Conservation (phyloP, 2,888 invertebrate genomes). For the Molanna angustata region DNA sequence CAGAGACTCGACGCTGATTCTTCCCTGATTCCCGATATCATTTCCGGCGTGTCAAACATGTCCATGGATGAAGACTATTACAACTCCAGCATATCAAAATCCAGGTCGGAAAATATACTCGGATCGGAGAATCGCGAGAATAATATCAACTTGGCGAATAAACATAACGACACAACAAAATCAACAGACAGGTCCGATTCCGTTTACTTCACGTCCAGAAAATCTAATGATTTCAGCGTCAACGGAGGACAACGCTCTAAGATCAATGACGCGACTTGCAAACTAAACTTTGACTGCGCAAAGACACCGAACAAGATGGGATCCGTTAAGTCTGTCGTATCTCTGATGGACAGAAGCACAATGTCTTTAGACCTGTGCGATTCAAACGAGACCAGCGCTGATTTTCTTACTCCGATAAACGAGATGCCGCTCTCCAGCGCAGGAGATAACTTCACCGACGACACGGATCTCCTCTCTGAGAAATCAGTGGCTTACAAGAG, state of each 20-base stretch:
- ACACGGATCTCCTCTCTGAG: constrained; percentile 50
- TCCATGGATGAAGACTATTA: constrained; percentile 52
- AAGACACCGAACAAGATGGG: constrained; percentile 43
- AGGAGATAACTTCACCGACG: constrained; percentile 38
- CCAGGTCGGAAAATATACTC: constrained; percentile 51
- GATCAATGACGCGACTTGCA: constrained; percentile 45
- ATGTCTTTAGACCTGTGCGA: constrained; percentile 51
- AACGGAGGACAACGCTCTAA: constrained; percentile 44
- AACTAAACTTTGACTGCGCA: constrained; percentile 49
- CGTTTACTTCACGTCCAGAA: constrained; percentile 52
- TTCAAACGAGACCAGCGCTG: constrained; percentile 53
- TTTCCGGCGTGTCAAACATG: constrained; percentile 53
- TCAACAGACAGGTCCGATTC: constrained; percentile 42
- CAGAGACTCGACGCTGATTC: constrained; percentile 45
- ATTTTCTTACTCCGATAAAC: constrained; percentile 53
- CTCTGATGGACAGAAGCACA: constrained; percentile 43
- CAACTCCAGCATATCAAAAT: constrained; percentile 51
- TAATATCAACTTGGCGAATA: constrained; percentile 39
- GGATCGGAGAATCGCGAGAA: constrained; percentile 48
- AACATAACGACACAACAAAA: constrained; percentile 42
- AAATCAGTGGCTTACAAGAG: constrained; percentile 21
- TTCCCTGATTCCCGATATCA: constrained; percentile 49
- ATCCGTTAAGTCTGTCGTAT: constrained; percentile 39
- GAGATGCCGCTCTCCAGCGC: constrained; percentile 51
- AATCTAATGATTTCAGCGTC: constrained; percentile 50